Evolutionary conservation across 2,888 invertebrate species (phyloP).

Genomic region (Gerosis bhagava): DNA sequence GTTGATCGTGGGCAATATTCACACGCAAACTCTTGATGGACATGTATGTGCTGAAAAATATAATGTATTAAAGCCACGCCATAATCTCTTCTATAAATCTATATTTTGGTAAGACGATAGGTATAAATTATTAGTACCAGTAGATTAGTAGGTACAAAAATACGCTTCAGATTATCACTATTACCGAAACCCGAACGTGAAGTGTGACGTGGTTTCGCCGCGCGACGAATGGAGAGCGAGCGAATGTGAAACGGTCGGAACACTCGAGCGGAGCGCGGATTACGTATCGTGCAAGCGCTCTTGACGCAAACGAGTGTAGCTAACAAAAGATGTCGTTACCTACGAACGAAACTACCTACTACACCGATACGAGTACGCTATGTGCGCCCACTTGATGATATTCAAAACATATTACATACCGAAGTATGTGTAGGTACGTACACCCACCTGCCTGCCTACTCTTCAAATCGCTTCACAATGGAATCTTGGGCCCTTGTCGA

Average conservation of each 20-base stretch:
- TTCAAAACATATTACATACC: constrained; percentile 26
- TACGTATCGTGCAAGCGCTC: constrained; percentile 47
- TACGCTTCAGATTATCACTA: constrained; percentile 31
- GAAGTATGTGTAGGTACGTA: background rate
- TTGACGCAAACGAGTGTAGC: constrained; percentile 32
- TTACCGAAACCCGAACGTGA: constrained; percentile 38
- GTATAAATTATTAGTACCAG: no score
- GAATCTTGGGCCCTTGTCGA: no score
- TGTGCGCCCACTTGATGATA: constrained; percentile 37
- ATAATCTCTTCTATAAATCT: no score
- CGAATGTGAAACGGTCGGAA: constrained; percentile 56
- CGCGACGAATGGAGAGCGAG: constrained; percentile 60
- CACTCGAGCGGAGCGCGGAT: constrained; percentile 59
- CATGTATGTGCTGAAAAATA: no score
- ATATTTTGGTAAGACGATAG: no score
- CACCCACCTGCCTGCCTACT: no score
- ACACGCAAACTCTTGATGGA: no score
- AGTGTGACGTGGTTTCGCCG: constrained; percentile 51
- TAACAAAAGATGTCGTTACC: constrained; percentile 68
- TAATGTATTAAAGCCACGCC: no score
- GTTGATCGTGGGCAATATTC: no score
- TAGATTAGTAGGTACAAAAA: no score
- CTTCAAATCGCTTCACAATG: no score
- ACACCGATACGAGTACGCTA: constrained; percentile 30
- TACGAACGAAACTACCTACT: no score